These are phyloP conservation scores for Psittacula cyanocephala DNA, from an alignment of 2,113 vertebrate species.

Conservation along the genomic window DNA sequence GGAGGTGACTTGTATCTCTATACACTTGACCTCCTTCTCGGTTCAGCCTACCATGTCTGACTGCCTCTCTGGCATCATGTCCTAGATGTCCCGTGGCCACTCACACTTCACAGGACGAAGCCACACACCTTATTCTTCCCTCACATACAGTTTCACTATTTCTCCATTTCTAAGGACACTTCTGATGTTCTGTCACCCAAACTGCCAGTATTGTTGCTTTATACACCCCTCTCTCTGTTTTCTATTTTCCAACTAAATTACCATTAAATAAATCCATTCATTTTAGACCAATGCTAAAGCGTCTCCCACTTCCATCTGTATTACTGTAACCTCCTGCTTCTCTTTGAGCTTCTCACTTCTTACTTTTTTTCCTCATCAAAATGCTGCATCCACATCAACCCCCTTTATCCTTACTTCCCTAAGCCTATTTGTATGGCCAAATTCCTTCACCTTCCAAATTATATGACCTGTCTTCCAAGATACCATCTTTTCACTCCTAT, in stretches of 20 bases:
- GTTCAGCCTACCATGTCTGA: neutral
- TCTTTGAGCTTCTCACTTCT: neutral
- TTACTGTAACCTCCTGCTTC: neutral
- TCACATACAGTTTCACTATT: neutral
- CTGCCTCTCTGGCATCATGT: neutral
- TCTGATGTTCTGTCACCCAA: neutral
- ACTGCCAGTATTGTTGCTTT: neutral
- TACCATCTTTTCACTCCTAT: neutral
- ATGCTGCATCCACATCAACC: neutral
- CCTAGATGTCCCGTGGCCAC: neutral
- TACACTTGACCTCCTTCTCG: neutral
- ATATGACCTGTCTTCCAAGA: neutral
- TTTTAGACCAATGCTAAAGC: neutral
- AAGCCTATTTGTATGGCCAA: neutral
- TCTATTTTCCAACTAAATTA: neutral
- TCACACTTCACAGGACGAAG: neutral
- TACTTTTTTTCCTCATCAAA: neutral
- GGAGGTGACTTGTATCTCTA: neutral
- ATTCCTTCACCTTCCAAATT: neutral
- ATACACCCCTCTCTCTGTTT: neutral
- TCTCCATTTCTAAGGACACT: neutral
- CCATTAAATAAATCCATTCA: neutral
- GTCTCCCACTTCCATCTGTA: neutral
- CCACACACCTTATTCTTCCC: neutral
- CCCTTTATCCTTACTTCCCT: neutral